Evolutionary conservation across 2,113 vertebrate species (phyloP).

Genomic region (Tragelaphus strepsiceros): DNA sequence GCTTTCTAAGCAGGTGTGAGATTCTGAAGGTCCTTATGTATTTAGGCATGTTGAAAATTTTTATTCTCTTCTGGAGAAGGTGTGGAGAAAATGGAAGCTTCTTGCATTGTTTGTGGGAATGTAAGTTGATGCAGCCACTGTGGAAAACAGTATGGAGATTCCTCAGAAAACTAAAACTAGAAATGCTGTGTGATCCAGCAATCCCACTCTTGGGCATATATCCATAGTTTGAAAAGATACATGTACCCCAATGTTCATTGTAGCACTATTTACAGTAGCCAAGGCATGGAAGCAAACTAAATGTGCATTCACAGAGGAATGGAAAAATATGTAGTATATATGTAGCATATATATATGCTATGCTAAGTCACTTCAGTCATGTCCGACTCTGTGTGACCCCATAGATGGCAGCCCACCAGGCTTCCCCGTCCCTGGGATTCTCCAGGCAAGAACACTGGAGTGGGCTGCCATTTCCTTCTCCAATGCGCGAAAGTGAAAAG

Average conservation of each 20-base stretch:
- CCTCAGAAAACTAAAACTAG: background rate
- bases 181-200: background rate
- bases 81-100: background rate
- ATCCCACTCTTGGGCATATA: background rate
- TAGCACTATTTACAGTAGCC: background rate
- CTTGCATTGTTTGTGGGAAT: background rate
- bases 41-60: background rate
- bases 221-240: background rate
- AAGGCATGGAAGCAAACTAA: background rate
- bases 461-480: too few species aligned
- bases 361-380: too few species aligned
- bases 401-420: too few species aligned
- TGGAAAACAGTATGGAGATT: background rate
- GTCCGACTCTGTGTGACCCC: too few species aligned
- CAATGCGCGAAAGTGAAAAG: too few species aligned
- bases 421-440: too few species aligned
- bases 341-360: too few species aligned
- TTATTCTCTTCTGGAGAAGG: background rate
- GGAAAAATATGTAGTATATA: background rate
- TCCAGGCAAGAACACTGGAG: too few species aligned
- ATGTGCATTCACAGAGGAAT: background rate
- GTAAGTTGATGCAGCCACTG: background rate
- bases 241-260: background rate
- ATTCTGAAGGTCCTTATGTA: background rate
- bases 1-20: conserved; percentile 93